Conservation (phyloP, 2,888 invertebrate genomes). For the Bhutanitis thaidina region DNA sequence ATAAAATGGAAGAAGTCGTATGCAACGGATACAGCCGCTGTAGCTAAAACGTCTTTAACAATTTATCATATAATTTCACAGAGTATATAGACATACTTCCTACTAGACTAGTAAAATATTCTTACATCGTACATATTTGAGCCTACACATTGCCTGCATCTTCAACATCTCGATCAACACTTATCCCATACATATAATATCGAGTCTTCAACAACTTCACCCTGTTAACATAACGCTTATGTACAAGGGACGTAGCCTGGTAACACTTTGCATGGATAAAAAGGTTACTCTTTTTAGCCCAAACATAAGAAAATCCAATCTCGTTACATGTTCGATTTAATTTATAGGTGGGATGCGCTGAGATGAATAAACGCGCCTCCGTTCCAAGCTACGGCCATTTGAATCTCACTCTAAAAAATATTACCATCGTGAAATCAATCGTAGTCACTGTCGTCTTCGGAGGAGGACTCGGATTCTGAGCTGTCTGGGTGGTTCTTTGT, state of each 20-base stretch:
- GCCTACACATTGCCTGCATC: slow-evolving; percentile 1
- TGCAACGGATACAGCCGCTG: not conserved
- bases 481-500: slow-evolving; percentile 74
- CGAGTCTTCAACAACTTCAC: slow-evolving; percentile 1
- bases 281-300: too few relatives aligned
- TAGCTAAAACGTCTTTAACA: not conserved
- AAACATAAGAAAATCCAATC: too few relatives aligned
- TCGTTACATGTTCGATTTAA: too few relatives aligned
- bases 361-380: not conserved
- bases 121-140: slow-evolving; percentile 12
- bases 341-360: slow-evolving; percentile 11
- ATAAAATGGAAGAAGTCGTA: not conserved
- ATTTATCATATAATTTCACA: not conserved
- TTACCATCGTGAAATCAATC: slow-evolving; percentile 42
- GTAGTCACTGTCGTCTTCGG: slow-evolving; percentile 59
- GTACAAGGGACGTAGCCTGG: not conserved
- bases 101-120: slow-evolving; percentile 19
- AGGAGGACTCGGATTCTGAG: slow-evolving; percentile 65
- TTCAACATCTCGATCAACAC: not conserved
- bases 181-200: slow-evolving; percentile 2
- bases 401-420: not conserved
- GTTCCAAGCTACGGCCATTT: not conserved
- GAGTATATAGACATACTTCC: slow-evolving; percentile 15
- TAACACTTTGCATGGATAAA: too few relatives aligned
- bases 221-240: slow-evolving; percentile 2